Evolutionary conservation across 1,140 invertebrate species (phyloP), one percentile per base, ranked within the genome.

Genomic region (Whitmania pigra): DNA sequence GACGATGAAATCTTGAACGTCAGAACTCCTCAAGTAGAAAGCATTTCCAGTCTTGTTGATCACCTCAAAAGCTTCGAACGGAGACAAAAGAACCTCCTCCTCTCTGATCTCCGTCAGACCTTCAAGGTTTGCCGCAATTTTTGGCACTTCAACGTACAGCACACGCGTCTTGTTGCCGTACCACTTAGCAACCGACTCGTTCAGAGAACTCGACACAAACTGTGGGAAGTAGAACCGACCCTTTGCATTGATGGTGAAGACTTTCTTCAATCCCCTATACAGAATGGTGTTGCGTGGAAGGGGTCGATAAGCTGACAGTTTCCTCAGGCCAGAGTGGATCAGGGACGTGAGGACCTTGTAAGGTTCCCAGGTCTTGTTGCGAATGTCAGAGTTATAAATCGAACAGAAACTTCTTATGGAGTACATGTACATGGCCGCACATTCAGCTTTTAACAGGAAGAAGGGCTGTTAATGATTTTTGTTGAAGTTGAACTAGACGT

Each of bases 321-420:
- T 68, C 27, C 18, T 68, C n/a, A 68, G 2, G 67, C 11, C 67
- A 17, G 25, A 4, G 67, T 11, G 36, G 25, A 68, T 9, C 22
- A 68, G 27, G 2, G 67, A 68, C 22, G 67, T 68, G 67, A 36
- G 36, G 67, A 68, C 67, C 25, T 20, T 6, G 67, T 68, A 68
- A 3, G 67, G 67, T 7, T 25, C 27, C 67, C 67, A 68, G 67
- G 40, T 40, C 29, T 29, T 40, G 67, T 27, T 36, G 5, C 29
- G 29, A 7, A 40, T 40, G 67, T 68, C 67, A 31, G 25, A 20
- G 67, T 68, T 36, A 29, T 36, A 68, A 17, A 5, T 17, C 11
- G 43, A 15, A 49, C 0, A 49, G 13, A 18, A 15, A n/a, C n/a
- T n/a, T n/a, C n/a, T 40, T n/a, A 17, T 36, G 20, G 67, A 27